Evolutionary conservation across 2,797 vertebrate genomes (phyloP).

Genomic region (Megalops cyprinoides): DNA sequence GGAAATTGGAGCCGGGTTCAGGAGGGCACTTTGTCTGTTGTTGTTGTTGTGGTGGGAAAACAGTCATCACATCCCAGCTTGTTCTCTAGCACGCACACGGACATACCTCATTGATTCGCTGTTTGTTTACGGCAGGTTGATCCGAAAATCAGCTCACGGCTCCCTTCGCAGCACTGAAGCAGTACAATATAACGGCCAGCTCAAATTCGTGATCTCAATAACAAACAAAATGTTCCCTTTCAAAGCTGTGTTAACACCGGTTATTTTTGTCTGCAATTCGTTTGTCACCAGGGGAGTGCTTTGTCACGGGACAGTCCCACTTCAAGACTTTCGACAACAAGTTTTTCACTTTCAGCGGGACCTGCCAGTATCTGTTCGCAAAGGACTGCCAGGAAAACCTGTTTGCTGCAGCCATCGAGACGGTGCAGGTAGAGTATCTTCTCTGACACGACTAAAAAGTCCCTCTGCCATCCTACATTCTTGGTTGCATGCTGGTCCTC

Average conservation of each 20-base stretch:
- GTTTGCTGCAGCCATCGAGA: constrained; percentile 90
- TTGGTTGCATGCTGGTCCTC: neutral
- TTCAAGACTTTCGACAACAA: constrained; percentile 96
- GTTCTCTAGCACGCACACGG: neutral
- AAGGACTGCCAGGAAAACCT: constrained; percentile 80
- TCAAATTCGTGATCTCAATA: neutral
- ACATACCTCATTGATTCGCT: neutral
- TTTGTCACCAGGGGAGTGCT: constrained; percentile 83
- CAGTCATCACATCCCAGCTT: neutral
- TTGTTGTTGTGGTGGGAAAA: neutral
- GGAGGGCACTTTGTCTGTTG: neutral
- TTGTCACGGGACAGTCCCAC: constrained; percentile 93
- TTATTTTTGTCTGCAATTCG: constrained; percentile 18
- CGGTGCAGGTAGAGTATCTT: constrained; percentile 84
- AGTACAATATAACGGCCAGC: neutral
- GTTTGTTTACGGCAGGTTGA: neutral
- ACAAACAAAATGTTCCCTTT: neutral
- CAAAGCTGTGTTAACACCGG: neutral
- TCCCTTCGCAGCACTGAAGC: neutral
- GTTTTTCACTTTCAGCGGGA: constrained; percentile 91
- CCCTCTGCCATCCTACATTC: no score
- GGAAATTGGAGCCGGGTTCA: constrained; percentile 22
- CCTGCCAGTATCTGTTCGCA: constrained; percentile 90
- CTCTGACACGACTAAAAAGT: neutral
- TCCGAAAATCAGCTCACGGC: neutral